A percentile compares a stretch with the other conserved stretches of the same genome.
These are phyloP conservation scores for Pseudochaenichthys georgianus DNA, from an alignment of 2,797 vertebrate species.

Conservation along the genomic window DNA sequence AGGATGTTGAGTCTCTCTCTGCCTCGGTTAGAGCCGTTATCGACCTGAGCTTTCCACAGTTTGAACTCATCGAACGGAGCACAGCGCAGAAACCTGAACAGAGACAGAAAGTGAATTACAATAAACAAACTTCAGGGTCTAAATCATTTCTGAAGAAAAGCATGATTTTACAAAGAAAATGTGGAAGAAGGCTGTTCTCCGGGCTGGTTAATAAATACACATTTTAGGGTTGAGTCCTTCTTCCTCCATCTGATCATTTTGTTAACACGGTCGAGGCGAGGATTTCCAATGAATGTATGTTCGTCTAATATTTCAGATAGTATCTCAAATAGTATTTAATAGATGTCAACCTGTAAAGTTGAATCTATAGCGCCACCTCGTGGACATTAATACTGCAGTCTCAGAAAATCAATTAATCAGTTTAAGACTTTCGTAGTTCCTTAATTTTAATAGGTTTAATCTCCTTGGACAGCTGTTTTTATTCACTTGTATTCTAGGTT, in stretches of 20 bases:
- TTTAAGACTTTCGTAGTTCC: background rate
- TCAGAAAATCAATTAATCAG: background rate
- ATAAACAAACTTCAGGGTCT: background rate
- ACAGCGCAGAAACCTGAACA: conserved; percentile 92
- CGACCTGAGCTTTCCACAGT: conserved; percentile 96
- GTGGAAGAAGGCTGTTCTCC: background rate
- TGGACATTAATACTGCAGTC: background rate
- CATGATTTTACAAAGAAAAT: background rate
- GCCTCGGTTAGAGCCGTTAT: conserved; percentile 93
- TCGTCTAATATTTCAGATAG: no score
- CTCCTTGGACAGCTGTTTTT: no score
- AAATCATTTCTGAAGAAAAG: background rate
- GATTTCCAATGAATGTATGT: background rate
- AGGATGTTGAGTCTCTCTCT: conserved; percentile 93
- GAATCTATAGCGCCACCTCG: background rate
- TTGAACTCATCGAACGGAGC: conserved; percentile 95
- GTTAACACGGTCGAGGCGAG: background rate
- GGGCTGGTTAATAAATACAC: background rate
- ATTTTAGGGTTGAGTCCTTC: background rate
- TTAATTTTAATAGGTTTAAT: background rate
- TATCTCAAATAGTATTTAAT: no score
- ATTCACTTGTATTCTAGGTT: no score
- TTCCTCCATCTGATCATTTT: background rate
- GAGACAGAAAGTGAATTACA: background rate
- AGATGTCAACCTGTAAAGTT: background rate